Conservation (phyloP, 2,888 invertebrate species). For the Volucella inanis region DNA sequence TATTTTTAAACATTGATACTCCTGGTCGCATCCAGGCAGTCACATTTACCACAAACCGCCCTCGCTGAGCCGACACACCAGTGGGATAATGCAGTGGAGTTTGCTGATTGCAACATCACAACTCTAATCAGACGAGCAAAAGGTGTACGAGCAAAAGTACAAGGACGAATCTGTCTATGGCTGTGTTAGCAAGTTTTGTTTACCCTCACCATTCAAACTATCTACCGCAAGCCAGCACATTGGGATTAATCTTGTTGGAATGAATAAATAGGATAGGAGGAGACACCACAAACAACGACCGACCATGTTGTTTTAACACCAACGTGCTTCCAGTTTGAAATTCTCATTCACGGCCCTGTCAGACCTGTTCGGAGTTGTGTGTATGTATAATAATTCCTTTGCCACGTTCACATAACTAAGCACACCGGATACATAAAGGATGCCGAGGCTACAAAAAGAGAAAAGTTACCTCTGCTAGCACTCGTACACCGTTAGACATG, state of each 20-base stretch:
- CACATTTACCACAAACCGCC: slow-evolving; percentile 7
- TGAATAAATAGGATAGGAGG: slow-evolving; percentile 6
- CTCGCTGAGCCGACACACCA: background rate
- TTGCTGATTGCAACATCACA: slow-evolving; percentile 36
- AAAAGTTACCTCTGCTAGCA: slow-evolving; percentile 15
- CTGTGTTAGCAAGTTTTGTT: slow-evolving; percentile 52
- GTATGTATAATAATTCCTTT: slow-evolving; percentile 52
- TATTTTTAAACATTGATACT: slow-evolving; percentile 71
- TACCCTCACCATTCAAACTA: slow-evolving; percentile 38
- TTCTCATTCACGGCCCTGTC: slow-evolving; percentile 28
- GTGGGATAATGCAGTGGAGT: background rate
- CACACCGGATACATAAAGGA: slow-evolving; percentile 30
- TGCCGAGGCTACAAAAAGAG: slow-evolving; percentile 7
- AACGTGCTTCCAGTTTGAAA: slow-evolving; percentile 64
- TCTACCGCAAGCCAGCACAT: slow-evolving; percentile 49
- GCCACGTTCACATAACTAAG: slow-evolving; percentile 59
- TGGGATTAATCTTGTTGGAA: slow-evolving; percentile 59
- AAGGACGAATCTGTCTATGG: background rate
- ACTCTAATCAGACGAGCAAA: slow-evolving; percentile 59
- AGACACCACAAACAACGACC: slow-evolving; percentile 61
- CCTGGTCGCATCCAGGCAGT: slow-evolving; percentile 60
- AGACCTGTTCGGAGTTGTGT: slow-evolving; percentile 12
- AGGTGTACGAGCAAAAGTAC: background rate
- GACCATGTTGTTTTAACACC: slow-evolving; percentile 73
- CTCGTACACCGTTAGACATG: background rate